phyloP scores from a whole-genome alignment of 1,140 invertebrate species.

The Sarcophaga peregrina region DNA sequence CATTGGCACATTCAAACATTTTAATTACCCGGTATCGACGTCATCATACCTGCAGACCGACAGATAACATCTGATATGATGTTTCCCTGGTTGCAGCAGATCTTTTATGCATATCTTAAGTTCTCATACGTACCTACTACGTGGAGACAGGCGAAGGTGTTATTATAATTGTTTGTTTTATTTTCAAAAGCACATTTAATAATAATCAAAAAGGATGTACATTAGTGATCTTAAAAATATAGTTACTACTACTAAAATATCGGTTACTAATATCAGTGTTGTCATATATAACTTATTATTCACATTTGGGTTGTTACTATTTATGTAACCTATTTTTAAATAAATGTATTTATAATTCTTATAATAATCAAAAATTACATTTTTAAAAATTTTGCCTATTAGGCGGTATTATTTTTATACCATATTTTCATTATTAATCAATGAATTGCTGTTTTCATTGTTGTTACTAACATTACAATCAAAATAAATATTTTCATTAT shows the following conservation, averaged over 20 bases:
- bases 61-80: too few species aligned
- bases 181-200: neutral
- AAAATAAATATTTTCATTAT: slow-evolving; percentile 14
- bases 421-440: slow-evolving; percentile 10
- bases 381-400: slow-evolving; percentile 5
- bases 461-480: slow-evolving; percentile 4
- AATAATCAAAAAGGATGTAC: neutral
- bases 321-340: slow-evolving; percentile 1
- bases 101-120: too few species aligned
- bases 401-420: neutral
- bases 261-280: neutral
- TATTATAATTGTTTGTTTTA: neutral
- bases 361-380: neutral
- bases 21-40: too few species aligned
- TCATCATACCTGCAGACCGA: too few species aligned
- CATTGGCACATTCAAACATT: too few species aligned
- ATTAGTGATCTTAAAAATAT: slow-evolving; percentile 1
- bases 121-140: too few species aligned
- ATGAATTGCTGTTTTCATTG: neutral
- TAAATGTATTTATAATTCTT: neutral
- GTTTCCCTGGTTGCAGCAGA: too few species aligned
- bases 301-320: neutral
- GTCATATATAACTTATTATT: neutral
- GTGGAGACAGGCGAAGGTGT: too few species aligned
- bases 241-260: neutral